Base-by-base conservation (phyloP, 1,140 invertebrate species). In the Pogonognathellus flavescens region DNA sequence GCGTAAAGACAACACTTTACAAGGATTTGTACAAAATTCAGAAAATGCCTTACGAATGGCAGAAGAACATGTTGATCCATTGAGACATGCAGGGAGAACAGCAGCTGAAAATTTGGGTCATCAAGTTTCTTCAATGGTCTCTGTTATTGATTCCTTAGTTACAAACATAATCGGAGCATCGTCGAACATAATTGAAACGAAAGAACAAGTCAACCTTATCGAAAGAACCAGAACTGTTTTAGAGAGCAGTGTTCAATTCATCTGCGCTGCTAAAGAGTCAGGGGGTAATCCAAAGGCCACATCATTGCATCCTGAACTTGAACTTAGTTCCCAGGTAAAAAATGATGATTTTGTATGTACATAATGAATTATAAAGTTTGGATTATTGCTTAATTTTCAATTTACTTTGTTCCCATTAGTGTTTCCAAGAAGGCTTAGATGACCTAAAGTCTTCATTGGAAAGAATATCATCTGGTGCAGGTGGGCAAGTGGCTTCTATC, bases 81-180 rank as follows among this genome's bases (percentile, higher is more conserved):
- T 99, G 25, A 92, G 95, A 8, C 91, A 92, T 22, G 95, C 97
- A 41, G 97, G 96, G 10, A 97, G 96, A 90, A 94, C 93, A 82
- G 96, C 99, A 92, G 96, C 98, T 0, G 97, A 99, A 92, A 95
- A 97, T 89, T 93, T 99, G 50, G 97, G 97, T 0, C 96, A 98
- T 90, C 86, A 92, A 91, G 91, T 98, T 0, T 94, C 93, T 41
- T 95, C 97, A 89, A 93, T 99, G 89, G 93, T 95, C 0, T 93
- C 93, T 53, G 97, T 96, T 89, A 94, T 96, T 88, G 96, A 98
- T 84, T 95, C 97, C 0, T 92, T 99, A 81, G 94, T 97, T 7
- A 92, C 93, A 9, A 94, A 94, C 41, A 94, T 95, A 0, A 94
- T 98, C 84, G 97, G 97, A 8, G 94, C 94, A n/a, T 95, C 97